Evolutionary conservation across 2,888 invertebrate genomes (phyloP).

Genomic region (Drosophila colorata): DNA sequence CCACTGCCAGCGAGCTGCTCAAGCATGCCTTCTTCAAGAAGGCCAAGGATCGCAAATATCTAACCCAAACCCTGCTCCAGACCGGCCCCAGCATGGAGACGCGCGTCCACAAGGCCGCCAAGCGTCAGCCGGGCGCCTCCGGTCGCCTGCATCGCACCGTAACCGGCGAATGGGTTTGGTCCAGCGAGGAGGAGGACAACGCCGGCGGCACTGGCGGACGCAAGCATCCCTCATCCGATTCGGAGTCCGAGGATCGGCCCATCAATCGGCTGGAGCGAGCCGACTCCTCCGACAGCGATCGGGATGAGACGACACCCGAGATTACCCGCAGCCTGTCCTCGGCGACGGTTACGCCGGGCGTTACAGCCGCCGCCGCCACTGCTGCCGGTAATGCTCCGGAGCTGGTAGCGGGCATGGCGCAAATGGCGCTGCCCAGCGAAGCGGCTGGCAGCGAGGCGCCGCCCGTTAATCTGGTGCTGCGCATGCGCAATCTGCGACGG

Average conservation of each 20-base stretch:
- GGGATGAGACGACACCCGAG: slow-evolving; percentile 85
- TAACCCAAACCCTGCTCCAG: slow-evolving; percentile 93
- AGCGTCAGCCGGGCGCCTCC: slow-evolving; percentile 94
- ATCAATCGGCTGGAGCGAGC: slow-evolving; percentile 88
- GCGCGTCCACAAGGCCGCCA: slow-evolving; percentile 93
- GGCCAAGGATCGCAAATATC: slow-evolving; percentile 96
- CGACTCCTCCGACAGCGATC: slow-evolving; percentile 88
- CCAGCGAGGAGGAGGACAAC: slow-evolving; percentile 95
- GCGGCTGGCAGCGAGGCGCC: slow-evolving; percentile 83
- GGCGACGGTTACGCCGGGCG: slow-evolving; percentile 64
- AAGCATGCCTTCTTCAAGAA: slow-evolving; percentile 99
- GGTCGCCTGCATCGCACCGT: slow-evolving; percentile 95
- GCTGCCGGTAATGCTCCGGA: slow-evolving; percentile 52
- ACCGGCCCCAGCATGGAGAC: slow-evolving; percentile 95
- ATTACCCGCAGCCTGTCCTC: slow-evolving; percentile 84
- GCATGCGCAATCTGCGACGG: slow-evolving; percentile 95
- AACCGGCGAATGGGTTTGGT: slow-evolving; percentile 99
- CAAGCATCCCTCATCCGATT: slow-evolving; percentile 86
- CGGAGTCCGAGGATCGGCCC: slow-evolving; percentile 87
- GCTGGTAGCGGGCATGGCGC: slow-evolving; percentile 64
- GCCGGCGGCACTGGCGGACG: slow-evolving; percentile 84
- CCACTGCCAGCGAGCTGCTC: slow-evolving; percentile 96
- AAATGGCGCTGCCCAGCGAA: slow-evolving; percentile 64
- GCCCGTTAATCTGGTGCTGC: slow-evolving; percentile 92
- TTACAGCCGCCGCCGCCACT: not conserved